Evolutionary conservation across 2,888 invertebrate genomes (phyloP), one percentile per base, ranked within the genome.

Genomic region (Ellobium chinense): DNA sequence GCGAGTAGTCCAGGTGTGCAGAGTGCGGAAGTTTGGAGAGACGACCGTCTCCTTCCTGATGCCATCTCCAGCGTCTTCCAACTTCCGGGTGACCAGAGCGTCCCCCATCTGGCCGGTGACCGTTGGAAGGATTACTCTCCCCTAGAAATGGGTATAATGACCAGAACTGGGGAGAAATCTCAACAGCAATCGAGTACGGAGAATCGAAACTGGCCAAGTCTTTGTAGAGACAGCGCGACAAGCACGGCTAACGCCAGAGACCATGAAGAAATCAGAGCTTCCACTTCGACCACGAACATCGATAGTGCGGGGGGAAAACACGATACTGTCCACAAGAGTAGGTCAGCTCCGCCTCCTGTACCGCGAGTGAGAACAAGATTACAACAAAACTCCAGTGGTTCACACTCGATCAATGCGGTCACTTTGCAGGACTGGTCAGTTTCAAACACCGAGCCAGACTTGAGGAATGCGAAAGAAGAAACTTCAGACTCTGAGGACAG

Each of bases 101-200:
- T n/a, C 7, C 37, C 68, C 3, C 5, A 24, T 9, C 4, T 68
- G 12, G 27, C n/a, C 14, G 39, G 37, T n/a, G 68, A 68, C 27
- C 68, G 3, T 21, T 68, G 68, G 68, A 68, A 68, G n/a, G 68
- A 68, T 68, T 68, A 68, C 27, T 68, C 68, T 37, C 37, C 68
- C 4, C 24, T 68, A 24, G 68, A 37, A 36, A 37, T 68, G 9
- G 68, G 68, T 3, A 21, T 9, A 12, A 7, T 68, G 39, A 46
- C 46, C 46, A n/a, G n/a, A n/a, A n/a, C n/a, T n/a, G n/a, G n/a
- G n/a, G n/a, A n/a, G n/a, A n/a, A n/a, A n/a, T n/a, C n/a, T n/a
- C n/a, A n/a, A n/a, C n/a, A n/a, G n/a, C n/a, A n/a, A n/a, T n/a
- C n/a, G n/a, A n/a, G n/a, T n/a, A n/a, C n/a, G n/a, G n/a, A n/a